Base-by-base conservation (phyloP, 2,888 invertebrate species). In the Atrina japonica region DNA sequence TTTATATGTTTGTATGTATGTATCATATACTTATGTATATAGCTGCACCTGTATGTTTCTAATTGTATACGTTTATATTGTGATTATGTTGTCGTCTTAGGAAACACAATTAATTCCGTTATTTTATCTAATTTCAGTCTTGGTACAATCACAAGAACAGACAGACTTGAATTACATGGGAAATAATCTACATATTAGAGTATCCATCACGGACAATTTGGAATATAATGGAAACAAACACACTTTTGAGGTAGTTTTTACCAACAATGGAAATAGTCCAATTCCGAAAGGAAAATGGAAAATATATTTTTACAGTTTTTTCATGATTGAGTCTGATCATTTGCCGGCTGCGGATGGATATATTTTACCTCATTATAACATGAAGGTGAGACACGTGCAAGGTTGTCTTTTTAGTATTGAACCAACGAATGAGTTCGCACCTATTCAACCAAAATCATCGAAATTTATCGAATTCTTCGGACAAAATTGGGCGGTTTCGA, bases 301-400 rank as follows among this genome's bases (percentile, higher is more conserved):
- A 0, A 77, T 86, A 52, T 86, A 77, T 64, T 86, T 86, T 58
- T 84, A 82, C 45, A 84, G 84, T 53, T 74, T 84, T 27, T 81
- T 82, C 35, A 83, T 85, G 82, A 82, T 86, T 14, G 85, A 86
- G 59, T 83, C 85, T 0, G 81, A 74, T 7, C 65, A 70, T 21
- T 70, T 86, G 0, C 82, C 83, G 1, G 43, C 70, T 7, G 70
- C 79, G 14, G 70, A 74, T 7, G 78, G 80, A 11, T 75, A 79
- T 11, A 52, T 69, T 9, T 68, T 76, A 2, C 58, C 67, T 14
- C 75, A 70, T 47, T 70, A 77, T 43, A 76, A 78, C 3, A 63
- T 86, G 6, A 77, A 75, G 53, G 52, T 86, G 1, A 65, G 73
- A 16, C 85, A 86, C 35, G 71, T 83, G 1, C 81, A 83, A 66